phyloP scores from a whole-genome alignment of 2,113 vertebrate genomes.

The Cygnus atratus region DNA sequence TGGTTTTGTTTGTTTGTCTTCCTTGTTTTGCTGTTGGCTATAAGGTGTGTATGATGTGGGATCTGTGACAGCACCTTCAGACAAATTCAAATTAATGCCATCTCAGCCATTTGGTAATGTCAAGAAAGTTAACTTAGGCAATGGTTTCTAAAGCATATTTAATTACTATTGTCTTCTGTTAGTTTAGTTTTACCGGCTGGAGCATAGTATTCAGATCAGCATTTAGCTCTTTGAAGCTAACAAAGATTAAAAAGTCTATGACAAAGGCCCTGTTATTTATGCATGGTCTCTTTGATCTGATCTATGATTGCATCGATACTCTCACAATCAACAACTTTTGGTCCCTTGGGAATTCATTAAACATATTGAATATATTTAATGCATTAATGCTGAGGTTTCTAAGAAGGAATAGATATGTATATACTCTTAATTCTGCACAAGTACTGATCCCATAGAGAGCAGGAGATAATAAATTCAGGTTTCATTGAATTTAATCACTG shows the following conservation, averaged over 20 bases:
- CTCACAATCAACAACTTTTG: background rate
- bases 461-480: background rate
- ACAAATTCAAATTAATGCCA: background rate
- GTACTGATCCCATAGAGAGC: background rate
- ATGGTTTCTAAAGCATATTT: background rate
- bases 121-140: background rate
- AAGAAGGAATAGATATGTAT: background rate
- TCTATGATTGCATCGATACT: background rate
- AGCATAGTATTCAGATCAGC: background rate
- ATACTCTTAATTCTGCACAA: background rate
- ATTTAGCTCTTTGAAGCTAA: background rate
- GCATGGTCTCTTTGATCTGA: background rate
- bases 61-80: background rate
- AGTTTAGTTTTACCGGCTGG: background rate
- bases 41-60: background rate
- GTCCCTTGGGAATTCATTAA: background rate
- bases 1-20: background rate
- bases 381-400: background rate
- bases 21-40: background rate
- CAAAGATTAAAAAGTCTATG: background rate
- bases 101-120: background rate
- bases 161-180: background rate
- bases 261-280: background rate
- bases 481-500: background rate
- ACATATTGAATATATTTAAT: background rate